Conservation (phyloP, 2,888 invertebrate genomes). For the Nemurella pictetii region DNA sequence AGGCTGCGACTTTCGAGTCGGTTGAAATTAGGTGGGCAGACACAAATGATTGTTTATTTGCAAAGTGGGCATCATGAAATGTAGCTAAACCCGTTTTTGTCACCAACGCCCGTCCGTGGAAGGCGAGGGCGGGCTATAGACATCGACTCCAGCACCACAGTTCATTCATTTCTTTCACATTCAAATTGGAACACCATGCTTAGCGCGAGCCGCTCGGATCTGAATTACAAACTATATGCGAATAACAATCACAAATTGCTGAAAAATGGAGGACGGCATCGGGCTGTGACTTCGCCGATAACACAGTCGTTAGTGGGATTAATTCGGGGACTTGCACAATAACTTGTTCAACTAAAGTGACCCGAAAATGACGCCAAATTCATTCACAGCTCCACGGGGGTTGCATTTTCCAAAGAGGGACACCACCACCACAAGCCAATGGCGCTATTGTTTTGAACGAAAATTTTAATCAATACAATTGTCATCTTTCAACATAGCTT, state of each 20-base stretch:
- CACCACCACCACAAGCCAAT: background rate
- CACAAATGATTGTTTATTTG: background rate
- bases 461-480: background rate
- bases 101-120: background rate
- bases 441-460: background rate
- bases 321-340: background rate
- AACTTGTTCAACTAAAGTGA: background rate
- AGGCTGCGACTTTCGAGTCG: too few species aligned
- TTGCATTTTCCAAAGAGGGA: background rate
- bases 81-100: background rate
- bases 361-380: background rate
- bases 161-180: background rate
- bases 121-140: background rate
- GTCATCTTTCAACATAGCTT: background rate
- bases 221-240: background rate
- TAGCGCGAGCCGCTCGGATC: background rate
- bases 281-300: background rate
- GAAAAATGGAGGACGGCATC: background rate
- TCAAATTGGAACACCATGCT: background rate
- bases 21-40: background rate
- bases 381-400: too few species aligned
- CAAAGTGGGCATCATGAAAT: background rate
- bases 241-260: background rate
- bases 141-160: background rate
- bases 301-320: background rate